Base-by-base conservation (phyloP, 2,113 vertebrate species). In the Xiphophorus hellerii region DNA sequence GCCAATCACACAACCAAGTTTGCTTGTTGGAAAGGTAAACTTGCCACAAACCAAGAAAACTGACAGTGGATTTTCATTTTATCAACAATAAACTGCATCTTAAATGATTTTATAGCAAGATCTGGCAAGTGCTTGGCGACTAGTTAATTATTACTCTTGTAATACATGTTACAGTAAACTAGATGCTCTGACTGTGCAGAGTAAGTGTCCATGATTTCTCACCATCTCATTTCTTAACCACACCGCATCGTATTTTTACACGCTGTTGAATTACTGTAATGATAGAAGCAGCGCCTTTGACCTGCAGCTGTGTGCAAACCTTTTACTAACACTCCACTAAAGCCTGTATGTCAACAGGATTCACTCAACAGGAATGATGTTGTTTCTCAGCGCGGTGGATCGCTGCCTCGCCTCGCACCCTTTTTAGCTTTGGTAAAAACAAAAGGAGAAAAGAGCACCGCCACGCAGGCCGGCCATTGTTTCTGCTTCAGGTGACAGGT, bases 401-500 rank as follows among this genome's bases (percentile, higher is more conserved):
- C 42, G 37, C 69, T 15, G 37, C 67, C 30, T 89, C 42, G 28
- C 77, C 5, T n/a, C 62, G 84, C 76, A 66, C 48, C 29, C 48
- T 37, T 77, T 87, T 84, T 83, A 61, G 73, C 60, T 66, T 67
- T 37, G 17, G 28, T 73, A 70, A 79, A 28, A 69, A 64, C 71
- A 63, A 42, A 71, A 58, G 17, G 51, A 58, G 51, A 58, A 58
- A 58, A 58, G 51, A 25, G 58, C 54, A 72, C 33, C 25, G 22
- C 61, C 29, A 29, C 15, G 9, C 27, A 78, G 51, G 72, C 61
- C 5, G 1, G 4, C 13, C 5, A 39, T 15, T 4, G 14, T 28
- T 60, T 15, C 77, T 14, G 80, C 87, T 77, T 25, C 30, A 60
- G 85, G 84, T 85, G 88, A 89, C 91, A 86, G 86, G 78, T 89